phyloP scores from a whole-genome alignment of 2,113 vertebrate genomes.

The Gnathonemus echidnorhynchus region DNA sequence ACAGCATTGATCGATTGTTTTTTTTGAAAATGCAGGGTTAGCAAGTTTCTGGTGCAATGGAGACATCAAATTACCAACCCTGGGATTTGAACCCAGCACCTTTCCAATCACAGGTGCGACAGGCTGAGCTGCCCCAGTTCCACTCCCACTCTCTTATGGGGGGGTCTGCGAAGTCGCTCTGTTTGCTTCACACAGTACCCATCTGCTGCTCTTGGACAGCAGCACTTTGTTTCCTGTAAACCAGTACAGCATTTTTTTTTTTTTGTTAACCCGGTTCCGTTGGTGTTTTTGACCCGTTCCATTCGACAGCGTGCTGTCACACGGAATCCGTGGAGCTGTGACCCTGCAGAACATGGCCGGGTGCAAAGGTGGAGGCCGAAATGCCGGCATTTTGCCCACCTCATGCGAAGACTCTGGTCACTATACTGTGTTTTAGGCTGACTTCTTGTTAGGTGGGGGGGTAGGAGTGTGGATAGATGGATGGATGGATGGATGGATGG shows the following conservation, averaged over 20 bases:
- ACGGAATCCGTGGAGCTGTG: background rate
- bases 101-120: background rate
- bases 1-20: background rate
- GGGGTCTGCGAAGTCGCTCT: background rate
- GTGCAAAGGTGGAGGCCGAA: background rate
- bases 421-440: constrained; percentile 8
- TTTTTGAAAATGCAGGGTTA: background rate
- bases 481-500: background rate
- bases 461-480: background rate
- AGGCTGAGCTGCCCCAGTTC: background rate
- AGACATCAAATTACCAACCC: background rate
- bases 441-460: background rate
- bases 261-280: background rate
- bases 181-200: background rate
- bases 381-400: background rate
- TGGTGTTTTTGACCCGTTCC: background rate
- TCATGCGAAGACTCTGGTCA: background rate
- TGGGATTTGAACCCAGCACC: background rate
- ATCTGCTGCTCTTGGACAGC: background rate
- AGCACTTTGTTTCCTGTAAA: background rate
- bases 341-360: background rate
- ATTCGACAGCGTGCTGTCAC: background rate
- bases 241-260: no score
- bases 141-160: background rate
- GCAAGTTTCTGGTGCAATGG: background rate